phyloP scores from a whole-genome alignment of 2,888 invertebrate species.

The Nyleta sp. region DNA sequence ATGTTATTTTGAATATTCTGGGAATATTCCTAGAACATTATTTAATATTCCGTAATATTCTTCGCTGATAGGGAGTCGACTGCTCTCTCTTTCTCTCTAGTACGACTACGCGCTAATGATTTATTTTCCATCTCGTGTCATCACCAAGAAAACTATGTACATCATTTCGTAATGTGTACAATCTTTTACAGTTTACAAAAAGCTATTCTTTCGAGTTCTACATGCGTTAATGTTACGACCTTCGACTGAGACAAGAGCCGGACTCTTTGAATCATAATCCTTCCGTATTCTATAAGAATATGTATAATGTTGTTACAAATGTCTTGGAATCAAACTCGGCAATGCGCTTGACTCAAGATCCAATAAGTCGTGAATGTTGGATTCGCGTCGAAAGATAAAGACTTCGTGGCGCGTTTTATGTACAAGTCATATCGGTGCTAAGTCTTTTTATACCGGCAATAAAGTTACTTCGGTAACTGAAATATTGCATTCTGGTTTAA shows the following conservation, averaged over 20 bases:
- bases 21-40: too few species aligned
- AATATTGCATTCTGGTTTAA: too few species aligned
- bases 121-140: constrained; percentile 26
- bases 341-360: background rate
- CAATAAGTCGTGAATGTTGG: constrained; percentile 17
- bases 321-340: too few species aligned
- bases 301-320: constrained; percentile 2
- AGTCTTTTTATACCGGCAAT: too few species aligned
- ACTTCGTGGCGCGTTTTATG: too few species aligned
- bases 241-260: background rate
- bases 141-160: constrained; percentile 47
- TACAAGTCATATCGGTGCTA: too few species aligned
- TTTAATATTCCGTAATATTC: too few species aligned
- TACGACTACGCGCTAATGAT: constrained; percentile 45
- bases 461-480: too few species aligned
- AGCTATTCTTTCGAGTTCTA: constrained; percentile 33
- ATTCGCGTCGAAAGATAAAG: too few species aligned
- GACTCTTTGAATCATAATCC: constrained; percentile 5
- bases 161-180: constrained; percentile 51
- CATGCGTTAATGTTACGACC: background rate
- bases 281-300: constrained; percentile 7
- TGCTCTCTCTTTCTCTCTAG: constrained; percentile 11
- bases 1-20: too few species aligned
- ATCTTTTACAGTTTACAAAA: constrained; percentile 57
- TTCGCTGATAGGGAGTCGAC: too few species aligned